Base-by-base conservation (phyloP, 2,797 vertebrate genomes). In the Argentina silus region DNA sequence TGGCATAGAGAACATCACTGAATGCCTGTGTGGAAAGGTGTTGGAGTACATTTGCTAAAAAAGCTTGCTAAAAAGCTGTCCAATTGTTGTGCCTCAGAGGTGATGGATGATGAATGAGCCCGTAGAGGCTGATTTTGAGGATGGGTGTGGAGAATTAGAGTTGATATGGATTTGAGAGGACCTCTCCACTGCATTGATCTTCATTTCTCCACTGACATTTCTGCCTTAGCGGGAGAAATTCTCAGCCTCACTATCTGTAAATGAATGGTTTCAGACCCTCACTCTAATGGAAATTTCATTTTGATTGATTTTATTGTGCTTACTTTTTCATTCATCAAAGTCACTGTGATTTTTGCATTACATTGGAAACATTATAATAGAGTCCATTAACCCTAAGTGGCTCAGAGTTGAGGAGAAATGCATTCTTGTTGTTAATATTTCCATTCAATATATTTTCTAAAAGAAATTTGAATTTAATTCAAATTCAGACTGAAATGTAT, bases 161-260 rank as follows among this genome's bases (percentile, higher is more conserved):
- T 67, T 79, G 61, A 81, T 70, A 73, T 47, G 27, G 57, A 72
- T 83, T 78, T 78, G 70, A 69, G 48, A 70, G 21, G 67, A 80
- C 74, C 44, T 61, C 72, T 73, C 78, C 15, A 74, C 83, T 76
- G 81, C 78, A 86, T 85, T 83, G 83, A 87, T 87, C 75, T 88
- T 83, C 66, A 85, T 89, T 80, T 70, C 64, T 81, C n/a, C 0
- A 1, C 71, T 85, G 82, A 86, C 78, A 78, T 87, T 77, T 88
- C 47, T 73, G 75, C 77, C 76, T 74, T n/a, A 76, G 63, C 67
- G 21, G 67, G 57, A 66, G 70, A 82, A 83, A 77, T 73, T 74
- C 78, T 74, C 43, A 67, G 45, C 23, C 73, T 78, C 50, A 27
- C 42, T 60, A 19, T 47, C 47, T 51, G 62, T 62, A 66, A 86